Base-by-base conservation (phyloP, 2,113 vertebrate species). In the Passer montanus region DNA sequence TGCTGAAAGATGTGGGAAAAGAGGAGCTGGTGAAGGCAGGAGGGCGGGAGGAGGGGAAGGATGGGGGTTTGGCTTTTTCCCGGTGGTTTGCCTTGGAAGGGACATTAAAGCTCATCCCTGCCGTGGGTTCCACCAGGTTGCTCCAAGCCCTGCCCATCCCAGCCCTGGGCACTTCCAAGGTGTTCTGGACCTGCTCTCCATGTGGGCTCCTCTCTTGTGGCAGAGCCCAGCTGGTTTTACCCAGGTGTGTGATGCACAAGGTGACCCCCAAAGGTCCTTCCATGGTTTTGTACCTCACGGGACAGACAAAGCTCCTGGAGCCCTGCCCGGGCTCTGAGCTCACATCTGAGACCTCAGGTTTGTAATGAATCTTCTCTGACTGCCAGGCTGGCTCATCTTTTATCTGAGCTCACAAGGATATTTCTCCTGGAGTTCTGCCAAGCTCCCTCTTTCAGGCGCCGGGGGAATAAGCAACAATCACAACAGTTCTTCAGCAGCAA, bases 1-100 rank as follows among this genome's bases (percentile, higher is more conserved):
- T 20, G 3, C 26, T 5, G 13, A 33, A 31, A 41, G 44, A 22
- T 16, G 52, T 0, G 19, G 3, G 18, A 47, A 10, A 26, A 22
- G 0, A 1, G 4, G 43, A 49, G 67, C 8, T 13, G 75, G 2
- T 16, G 21, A n/a, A 70, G 41, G 44, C 8, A 1, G 4, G n/a
- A 28, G 39, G 20, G 8, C 1, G 4, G 26, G 4, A 5, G 2
- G 17, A 6, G 31, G 15, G 30, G 77, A 12, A 30, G 44, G 35
- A 4, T 1, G 8, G 3, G 14, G 28, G 11, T n/a, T 19, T 5
- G 69, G 46, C 4, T 46, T 55, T 72, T 75, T 15, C 20, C 2
- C 3, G 5, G 2, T 8, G 62, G 11, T 74, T 60, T 46, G 78
- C 0, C 2, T 39, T 14, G 27, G 59, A 53, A 89, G 50, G 33